A percentile compares a stretch with the other conserved stretches of the same genome.
phyloP scores from a whole-genome alignment of 2,113 vertebrate species.

The Triplophysa rosa region DNA sequence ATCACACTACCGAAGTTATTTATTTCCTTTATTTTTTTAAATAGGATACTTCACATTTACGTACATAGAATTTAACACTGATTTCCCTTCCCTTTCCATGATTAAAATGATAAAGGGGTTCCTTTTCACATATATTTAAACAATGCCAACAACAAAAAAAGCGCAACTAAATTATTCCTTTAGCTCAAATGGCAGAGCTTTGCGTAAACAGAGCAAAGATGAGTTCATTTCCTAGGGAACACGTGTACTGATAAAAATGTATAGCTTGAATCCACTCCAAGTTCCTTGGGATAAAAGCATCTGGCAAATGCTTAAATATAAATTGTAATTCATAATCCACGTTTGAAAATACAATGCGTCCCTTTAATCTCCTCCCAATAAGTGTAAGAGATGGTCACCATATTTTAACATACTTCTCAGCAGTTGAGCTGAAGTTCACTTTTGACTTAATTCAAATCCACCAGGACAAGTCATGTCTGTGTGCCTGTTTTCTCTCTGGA shows the following conservation, averaged over 20 bases:
- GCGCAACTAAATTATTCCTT: background rate
- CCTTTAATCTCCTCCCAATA: too few relatives aligned
- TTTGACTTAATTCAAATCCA: background rate
- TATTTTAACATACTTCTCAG: too few relatives aligned
- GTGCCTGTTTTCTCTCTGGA: slow-evolving; percentile 26
- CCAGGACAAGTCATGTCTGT: slow-evolving; percentile 44
- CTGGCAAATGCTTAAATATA: too few relatives aligned
- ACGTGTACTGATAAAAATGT: too few relatives aligned
- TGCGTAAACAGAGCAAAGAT: too few relatives aligned
- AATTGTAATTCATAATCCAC: too few relatives aligned
- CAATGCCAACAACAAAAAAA: background rate
- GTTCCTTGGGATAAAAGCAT: too few relatives aligned
- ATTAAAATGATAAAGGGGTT: background rate
- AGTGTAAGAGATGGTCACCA: background rate
- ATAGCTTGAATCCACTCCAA: too few relatives aligned
- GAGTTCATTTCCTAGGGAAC: too few relatives aligned
- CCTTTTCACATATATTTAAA: background rate
- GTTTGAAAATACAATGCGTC: too few relatives aligned
- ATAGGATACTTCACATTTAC: background rate
- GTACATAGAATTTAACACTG: slow-evolving; percentile 18
- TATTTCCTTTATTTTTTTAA: slow-evolving; percentile 11
- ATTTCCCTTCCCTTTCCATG: background rate
- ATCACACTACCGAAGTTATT: background rate
- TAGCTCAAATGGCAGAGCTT: background rate
- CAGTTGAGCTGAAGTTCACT: too few relatives aligned